These are phyloP conservation scores for Peucedramus taeniatus DNA, from an alignment of 2,113 vertebrate genomes.

Conservation along the genomic window DNA sequence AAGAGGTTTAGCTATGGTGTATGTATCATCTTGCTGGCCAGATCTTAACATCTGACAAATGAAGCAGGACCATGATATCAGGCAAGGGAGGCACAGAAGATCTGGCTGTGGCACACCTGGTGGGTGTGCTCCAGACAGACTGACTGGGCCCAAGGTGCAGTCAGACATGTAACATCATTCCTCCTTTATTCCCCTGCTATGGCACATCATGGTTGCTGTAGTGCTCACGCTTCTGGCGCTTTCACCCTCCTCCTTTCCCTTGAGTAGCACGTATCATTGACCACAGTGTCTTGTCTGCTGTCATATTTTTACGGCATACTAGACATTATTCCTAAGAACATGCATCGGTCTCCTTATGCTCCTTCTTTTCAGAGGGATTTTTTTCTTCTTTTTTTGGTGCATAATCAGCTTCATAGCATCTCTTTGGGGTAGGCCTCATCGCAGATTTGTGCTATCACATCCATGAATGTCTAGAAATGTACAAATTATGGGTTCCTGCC, in stretches of 20 bases:
- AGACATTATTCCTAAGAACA: not conserved
- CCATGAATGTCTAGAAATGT: not conserved
- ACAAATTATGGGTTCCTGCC: not conserved
- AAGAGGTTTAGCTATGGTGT: not conserved
- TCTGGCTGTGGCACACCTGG: not conserved
- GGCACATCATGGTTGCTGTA: not conserved
- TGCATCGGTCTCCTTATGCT: not conserved
- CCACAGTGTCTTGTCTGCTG: not conserved
- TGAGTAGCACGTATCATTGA: not conserved
- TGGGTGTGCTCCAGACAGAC: not conserved
- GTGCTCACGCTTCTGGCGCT: rapidly evolving
- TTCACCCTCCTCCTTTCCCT: not conserved
- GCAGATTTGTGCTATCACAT: not conserved
- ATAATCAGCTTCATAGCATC: not conserved
- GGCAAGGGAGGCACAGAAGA: not conserved
- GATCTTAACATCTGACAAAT: not conserved
- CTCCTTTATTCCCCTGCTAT: not conserved
- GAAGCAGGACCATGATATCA: not conserved
- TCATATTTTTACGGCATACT: not conserved
- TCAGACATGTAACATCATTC: not conserved
- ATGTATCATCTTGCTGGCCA: not conserved
- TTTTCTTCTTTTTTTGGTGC: not conserved
- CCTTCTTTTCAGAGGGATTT: not conserved
- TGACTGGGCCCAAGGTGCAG: not conserved
- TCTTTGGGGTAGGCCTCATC: not conserved